Evolutionary conservation across 2,888 invertebrate genomes (phyloP).

Genomic region (Hermodice carunculata): DNA sequence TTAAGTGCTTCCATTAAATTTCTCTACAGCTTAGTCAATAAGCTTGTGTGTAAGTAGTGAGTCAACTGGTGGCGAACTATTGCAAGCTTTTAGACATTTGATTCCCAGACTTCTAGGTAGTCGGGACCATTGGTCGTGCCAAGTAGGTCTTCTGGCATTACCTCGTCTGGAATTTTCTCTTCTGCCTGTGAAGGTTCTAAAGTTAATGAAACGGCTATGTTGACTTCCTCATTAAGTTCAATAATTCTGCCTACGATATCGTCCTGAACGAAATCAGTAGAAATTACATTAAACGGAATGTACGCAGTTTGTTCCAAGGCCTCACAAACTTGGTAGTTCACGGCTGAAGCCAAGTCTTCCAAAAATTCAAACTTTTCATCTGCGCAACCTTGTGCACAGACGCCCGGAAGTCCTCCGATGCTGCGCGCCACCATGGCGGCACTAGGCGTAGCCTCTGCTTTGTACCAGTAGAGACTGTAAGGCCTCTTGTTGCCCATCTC

Average conservation of each 20-base stretch:
- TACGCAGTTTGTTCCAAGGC: conserved; percentile 5
- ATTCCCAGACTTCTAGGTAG: too few relatives aligned
- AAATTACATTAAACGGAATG: conserved; percentile 30
- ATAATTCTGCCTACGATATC: conserved; percentile 30
- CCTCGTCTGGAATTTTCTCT: too few relatives aligned
- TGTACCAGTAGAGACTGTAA: conserved; percentile 18
- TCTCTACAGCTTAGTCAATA: too few relatives aligned
- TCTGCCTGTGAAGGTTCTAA: too few relatives aligned
- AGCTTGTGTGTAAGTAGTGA: too few relatives aligned
- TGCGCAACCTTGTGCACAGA: conserved; percentile 2
- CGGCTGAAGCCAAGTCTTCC: conserved; percentile 32
- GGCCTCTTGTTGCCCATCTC: not conserved
- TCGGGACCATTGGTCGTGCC: too few relatives aligned
- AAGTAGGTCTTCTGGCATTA: too few relatives aligned
- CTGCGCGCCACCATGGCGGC: conserved; percentile 21
- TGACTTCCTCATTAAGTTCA: conserved; percentile 23
- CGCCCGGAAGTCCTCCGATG: conserved; percentile 31
- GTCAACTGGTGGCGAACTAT: too few relatives aligned
- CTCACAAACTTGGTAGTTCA: conserved; percentile 22
- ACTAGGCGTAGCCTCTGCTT: conserved; percentile 33
- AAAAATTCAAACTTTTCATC: conserved; percentile 38
- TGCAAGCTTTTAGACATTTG: too few relatives aligned
- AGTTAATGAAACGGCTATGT: too few relatives aligned
- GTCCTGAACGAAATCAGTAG: conserved; percentile 37
- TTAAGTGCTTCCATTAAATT: too few relatives aligned